Evolutionary conservation across 2,113 vertebrate genomes (phyloP).

Genomic region (Hirundichthys speculiger): DNA sequence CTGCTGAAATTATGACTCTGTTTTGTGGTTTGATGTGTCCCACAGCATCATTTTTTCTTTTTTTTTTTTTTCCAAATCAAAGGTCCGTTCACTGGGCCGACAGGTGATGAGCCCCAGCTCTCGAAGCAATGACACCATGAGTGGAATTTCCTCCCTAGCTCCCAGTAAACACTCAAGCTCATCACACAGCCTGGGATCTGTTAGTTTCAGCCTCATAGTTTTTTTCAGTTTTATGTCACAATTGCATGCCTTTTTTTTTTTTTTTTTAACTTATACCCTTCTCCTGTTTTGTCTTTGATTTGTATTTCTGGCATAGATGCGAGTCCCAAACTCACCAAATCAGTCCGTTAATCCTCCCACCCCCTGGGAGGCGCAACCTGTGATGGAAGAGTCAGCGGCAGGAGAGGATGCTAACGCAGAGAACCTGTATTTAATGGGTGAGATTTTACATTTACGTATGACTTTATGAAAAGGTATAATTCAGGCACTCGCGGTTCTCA

Average conservation of each 20-base stretch:
- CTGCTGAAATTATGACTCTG: background rate
- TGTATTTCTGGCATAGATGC: conserved; percentile 54
- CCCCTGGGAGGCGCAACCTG: conserved; percentile 85
- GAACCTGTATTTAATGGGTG: conserved; percentile 94
- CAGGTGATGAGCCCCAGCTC: conserved; percentile 92
- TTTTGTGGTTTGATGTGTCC: background rate
- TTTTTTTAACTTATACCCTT: background rate
- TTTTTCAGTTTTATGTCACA: background rate
- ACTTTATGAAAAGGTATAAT: background rate
- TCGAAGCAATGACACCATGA: conserved; percentile 95
- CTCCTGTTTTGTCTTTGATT: too few relatives aligned
- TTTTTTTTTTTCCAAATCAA: background rate
- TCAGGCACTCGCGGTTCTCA: too few relatives aligned
- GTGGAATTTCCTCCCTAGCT: conserved; percentile 92
- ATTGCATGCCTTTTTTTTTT: background rate
- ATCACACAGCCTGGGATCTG: conserved; percentile 92
- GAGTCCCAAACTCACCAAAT: conserved; percentile 83
- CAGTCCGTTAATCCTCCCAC: conserved; percentile 78
- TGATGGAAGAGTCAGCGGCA: conserved; percentile 82
- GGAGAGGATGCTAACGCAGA: conserved; percentile 89
- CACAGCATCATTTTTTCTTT: background rate
- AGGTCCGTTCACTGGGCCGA: conserved; percentile 79
- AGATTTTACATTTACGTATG: background rate
- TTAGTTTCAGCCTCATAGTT: conserved; percentile 66
- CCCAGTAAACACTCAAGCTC: conserved; percentile 96